phyloP scores from a whole-genome alignment of 2,797 vertebrate species.

The Octomys mimax region DNA sequence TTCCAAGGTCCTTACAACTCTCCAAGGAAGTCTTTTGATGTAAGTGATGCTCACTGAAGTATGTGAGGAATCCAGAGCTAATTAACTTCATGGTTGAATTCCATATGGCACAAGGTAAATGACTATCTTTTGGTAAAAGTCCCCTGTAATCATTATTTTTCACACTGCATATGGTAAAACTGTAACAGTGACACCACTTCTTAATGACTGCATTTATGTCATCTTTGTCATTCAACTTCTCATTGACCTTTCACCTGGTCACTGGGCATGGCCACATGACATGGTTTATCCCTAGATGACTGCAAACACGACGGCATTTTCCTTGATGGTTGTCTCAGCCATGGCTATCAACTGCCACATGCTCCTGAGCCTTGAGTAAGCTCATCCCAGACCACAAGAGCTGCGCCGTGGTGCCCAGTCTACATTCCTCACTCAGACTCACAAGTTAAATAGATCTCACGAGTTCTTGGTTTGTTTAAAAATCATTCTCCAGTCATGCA shows the following conservation, averaged over 20 bases:
- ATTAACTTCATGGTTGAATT: constrained; percentile 4
- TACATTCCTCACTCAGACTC: neutral
- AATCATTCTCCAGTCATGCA: neutral
- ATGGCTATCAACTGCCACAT: neutral
- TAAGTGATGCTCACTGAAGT: neutral
- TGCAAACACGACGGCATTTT: neutral
- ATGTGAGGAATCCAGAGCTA: neutral
- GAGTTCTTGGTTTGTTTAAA: neutral
- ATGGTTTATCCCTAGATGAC: neutral
- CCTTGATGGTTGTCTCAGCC: neutral
- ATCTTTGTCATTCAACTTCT: neutral
- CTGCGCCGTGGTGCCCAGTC: neutral
- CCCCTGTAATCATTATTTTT: neutral
- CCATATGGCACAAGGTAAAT: neutral
- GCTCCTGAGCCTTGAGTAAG: neutral
- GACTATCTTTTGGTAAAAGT: neutral
- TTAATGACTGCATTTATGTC: neutral
- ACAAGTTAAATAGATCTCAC: neutral
- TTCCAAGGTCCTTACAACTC: neutral
- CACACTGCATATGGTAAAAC: neutral
- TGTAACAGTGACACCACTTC: neutral
- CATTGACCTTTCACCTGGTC: neutral
- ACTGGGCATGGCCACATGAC: neutral
- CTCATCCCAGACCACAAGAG: neutral
- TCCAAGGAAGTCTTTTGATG: neutral